Evolutionary conservation across 2,797 vertebrate genomes (phyloP).

Genomic region (Acomys russatus): DNA sequence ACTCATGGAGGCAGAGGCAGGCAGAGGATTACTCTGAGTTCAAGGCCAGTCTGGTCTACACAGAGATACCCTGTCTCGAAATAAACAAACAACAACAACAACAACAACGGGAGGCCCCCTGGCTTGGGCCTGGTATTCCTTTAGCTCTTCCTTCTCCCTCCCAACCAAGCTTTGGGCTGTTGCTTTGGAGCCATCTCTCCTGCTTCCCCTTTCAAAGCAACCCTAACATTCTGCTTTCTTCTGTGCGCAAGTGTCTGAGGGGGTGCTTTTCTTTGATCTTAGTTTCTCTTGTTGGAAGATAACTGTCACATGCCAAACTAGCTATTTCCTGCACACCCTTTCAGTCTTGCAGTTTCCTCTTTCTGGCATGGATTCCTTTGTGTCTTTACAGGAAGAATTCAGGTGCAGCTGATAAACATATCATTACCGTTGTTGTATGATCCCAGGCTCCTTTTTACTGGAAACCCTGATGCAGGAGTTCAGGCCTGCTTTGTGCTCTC

Average conservation of each 20-base stretch:
- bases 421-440: neutral
- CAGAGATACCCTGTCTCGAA: no score
- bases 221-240: neutral
- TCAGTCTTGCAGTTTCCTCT: neutral
- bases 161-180: no score
- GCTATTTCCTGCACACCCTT: conserved; percentile 9
- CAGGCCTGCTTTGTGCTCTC: neutral
- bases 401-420: neutral
- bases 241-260: neutral
- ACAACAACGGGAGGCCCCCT: no score
- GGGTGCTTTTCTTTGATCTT: neutral
- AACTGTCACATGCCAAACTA: neutral
- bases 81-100: no score
- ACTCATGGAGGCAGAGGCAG: neutral
- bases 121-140: no score
- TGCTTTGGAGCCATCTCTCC: neutral
- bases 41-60: no score
- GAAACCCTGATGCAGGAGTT: conserved; percentile 6
- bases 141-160: accelerated
- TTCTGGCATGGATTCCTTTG: neutral
- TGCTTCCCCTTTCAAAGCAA: neutral
- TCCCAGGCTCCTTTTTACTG: neutral
- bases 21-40: neutral
- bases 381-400: neutral
- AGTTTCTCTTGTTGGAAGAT: neutral